These are phyloP conservation scores for Danionella cerebrum DNA, from an alignment of 2,113 vertebrate species.

Conservation along the genomic window DNA sequence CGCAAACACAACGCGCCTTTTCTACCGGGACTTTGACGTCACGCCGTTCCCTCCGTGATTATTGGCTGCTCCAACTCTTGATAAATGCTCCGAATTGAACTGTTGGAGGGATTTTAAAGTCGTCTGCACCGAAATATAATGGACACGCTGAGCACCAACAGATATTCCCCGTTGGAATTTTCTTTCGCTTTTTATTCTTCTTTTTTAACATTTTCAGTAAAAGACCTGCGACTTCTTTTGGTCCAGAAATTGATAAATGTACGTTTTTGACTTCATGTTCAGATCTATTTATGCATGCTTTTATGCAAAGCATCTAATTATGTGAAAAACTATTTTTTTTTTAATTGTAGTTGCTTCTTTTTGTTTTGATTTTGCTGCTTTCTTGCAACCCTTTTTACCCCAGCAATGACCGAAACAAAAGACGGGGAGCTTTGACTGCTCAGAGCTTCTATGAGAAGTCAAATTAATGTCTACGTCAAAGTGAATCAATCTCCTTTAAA, in stretches of 20 bases:
- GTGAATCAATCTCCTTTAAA: neutral
- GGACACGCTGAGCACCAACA: slow-evolving; percentile 9
- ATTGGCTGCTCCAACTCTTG: slow-evolving; percentile 76
- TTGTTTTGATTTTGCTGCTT: too few species aligned
- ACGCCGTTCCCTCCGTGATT: slow-evolving; percentile 69
- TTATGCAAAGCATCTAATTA: too few species aligned
- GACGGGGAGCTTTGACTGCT: too few species aligned
- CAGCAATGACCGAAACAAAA: too few species aligned
- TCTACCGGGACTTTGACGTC: slow-evolving; percentile 88
- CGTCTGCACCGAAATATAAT: neutral
- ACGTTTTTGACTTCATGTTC: too few species aligned
- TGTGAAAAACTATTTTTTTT: too few species aligned
- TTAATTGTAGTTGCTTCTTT: too few species aligned
- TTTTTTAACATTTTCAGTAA: too few species aligned
- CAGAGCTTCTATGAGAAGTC: slow-evolving; percentile 1
- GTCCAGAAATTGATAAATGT: too few species aligned
- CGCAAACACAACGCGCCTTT: slow-evolving; percentile 86
- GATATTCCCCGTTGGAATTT: neutral
- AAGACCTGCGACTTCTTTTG: too few species aligned
- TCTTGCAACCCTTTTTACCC: too few species aligned
- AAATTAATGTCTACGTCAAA: slow-evolving; percentile 18
- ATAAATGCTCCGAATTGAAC: slow-evolving; percentile 43
- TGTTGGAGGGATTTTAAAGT: slow-evolving; percentile 25
- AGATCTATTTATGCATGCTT: too few species aligned
- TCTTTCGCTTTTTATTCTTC: neutral